These are phyloP conservation scores for Onthophagus taurus DNA, from an alignment of 1,140 invertebrate genomes.

Conservation along the genomic window DNA sequence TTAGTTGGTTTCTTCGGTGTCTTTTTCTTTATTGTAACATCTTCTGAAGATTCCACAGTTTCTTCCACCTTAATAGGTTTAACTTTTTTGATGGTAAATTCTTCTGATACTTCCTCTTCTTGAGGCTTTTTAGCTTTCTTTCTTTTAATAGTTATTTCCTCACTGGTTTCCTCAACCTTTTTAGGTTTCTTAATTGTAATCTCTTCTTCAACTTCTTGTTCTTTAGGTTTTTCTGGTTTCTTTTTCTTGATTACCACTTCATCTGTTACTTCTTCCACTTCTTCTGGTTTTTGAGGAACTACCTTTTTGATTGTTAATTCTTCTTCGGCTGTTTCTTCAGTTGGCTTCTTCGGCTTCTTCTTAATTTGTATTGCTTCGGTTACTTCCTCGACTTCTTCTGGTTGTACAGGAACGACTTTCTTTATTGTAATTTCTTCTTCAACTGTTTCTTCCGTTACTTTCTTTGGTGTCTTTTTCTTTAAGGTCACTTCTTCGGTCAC, in stretches of 20 bases:
- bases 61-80: conserved; percentile 20
- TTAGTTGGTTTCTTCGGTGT: conserved; percentile 12
- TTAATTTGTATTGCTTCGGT: conserved; percentile 16
- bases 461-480: conserved; percentile 39
- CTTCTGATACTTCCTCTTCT: conserved; percentile 22
- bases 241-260: conserved; percentile 30
- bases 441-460: conserved; percentile 27
- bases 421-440: conserved; percentile 11
- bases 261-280: conserved; percentile 27
- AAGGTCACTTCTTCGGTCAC: conserved; percentile 6
- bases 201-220: conserved; percentile 41
- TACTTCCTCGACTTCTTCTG: conserved; percentile 23
- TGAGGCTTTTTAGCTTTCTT: conserved; percentile 19
- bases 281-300: conserved; percentile 25
- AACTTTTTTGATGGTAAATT: conserved; percentile 30
- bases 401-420: too few relatives aligned
- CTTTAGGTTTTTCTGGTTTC: conserved; percentile 33
- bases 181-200: conserved; percentile 38
- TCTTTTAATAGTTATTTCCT: conserved; percentile 60
- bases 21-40: conserved; percentile 12
- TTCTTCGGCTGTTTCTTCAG: conserved; percentile 39
- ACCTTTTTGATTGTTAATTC: conserved; percentile 39
- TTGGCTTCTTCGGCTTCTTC: conserved; percentile 26
- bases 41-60: conserved; percentile 6
- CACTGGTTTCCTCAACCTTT: conserved; percentile 50